Conservation (phyloP, 2,888 invertebrate species). For the Sphecodes monilicornis region DNA sequence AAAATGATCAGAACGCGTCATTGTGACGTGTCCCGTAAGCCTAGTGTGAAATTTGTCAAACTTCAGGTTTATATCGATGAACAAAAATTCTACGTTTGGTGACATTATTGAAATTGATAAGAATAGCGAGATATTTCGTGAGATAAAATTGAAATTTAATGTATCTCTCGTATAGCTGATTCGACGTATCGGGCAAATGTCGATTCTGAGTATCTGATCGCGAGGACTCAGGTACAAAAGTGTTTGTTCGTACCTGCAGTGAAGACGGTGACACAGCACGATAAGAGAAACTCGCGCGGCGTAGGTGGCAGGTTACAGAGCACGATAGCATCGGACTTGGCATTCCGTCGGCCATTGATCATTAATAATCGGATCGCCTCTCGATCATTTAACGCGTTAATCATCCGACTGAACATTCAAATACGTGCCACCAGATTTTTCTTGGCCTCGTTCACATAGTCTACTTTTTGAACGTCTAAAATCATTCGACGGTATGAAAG, state of each 20-base stretch:
- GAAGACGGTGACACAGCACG: slow-evolving; percentile 63
- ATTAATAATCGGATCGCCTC: slow-evolving; percentile 71
- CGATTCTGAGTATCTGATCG: slow-evolving; percentile 43
- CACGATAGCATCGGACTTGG: slow-evolving; percentile 74
- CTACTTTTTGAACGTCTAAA: too few relatives aligned
- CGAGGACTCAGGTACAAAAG: slow-evolving; percentile 29
- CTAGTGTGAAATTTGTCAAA: too few relatives aligned
- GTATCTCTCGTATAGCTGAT: neutral
- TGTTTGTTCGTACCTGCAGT: slow-evolving; percentile 30
- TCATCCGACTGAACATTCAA: slow-evolving; percentile 38
- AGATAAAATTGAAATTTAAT: neutral
- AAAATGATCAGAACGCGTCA: too few relatives aligned
- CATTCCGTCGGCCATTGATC: slow-evolving; percentile 66
- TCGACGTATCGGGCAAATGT: slow-evolving; percentile 28
- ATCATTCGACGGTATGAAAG: too few relatives aligned
- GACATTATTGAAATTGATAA: neutral
- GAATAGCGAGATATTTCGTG: neutral
- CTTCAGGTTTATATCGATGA: neutral
- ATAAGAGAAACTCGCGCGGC: slow-evolving; percentile 70
- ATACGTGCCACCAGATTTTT: slow-evolving; percentile 12
- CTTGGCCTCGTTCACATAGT: neutral
- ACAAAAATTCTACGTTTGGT: neutral
- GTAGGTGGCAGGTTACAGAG: slow-evolving; percentile 75
- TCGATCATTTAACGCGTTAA: slow-evolving; percentile 51
- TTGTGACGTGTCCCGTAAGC: too few relatives aligned